Evolutionary conservation across 2,888 invertebrate species (phyloP).

Genomic region (Catocala sponsa): DNA sequence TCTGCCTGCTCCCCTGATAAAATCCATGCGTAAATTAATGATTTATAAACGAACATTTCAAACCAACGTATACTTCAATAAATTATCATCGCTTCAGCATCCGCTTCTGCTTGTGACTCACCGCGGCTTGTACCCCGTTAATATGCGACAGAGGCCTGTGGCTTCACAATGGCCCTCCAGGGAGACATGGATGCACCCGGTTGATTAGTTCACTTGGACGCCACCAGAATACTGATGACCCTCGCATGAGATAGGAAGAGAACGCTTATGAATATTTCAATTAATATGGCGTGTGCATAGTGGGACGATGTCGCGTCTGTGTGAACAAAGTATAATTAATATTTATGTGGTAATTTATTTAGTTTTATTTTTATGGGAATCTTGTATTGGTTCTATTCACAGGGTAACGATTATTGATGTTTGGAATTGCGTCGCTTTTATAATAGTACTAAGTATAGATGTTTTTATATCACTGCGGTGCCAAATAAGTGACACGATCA

Average conservation of each 20-base stretch:
- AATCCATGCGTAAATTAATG: too few species aligned
- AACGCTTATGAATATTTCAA: conserved; percentile 7
- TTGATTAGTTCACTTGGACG: conserved; percentile 47
- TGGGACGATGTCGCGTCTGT: background rate
- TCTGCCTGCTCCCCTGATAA: too few species aligned
- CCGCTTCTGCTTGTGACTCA: conserved; percentile 28
- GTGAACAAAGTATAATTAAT: conserved; percentile 3
- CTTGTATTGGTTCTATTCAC: background rate
- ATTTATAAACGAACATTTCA: too few species aligned
- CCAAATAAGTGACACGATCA: too few species aligned
- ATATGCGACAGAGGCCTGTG: conserved; percentile 40
- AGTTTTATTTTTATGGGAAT: background rate
- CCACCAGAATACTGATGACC: conserved; percentile 40
- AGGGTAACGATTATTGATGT: too few species aligned
- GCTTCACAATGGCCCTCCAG: conserved; percentile 36
- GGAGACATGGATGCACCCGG: conserved; percentile 47
- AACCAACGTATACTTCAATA: too few species aligned
- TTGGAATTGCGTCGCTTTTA: too few species aligned
- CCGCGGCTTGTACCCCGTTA: conserved; percentile 30
- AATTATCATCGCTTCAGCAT: conserved; percentile 6
- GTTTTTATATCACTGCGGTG: too few species aligned
- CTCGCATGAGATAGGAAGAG: conserved; percentile 39
- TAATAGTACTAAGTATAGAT: too few species aligned
- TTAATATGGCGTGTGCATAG: conserved; percentile 1
- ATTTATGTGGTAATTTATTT: conserved; percentile 1